These are phyloP conservation scores for Rhyacichthys aspro DNA, from an alignment of 2,797 vertebrate genomes.

Conservation along the genomic window DNA sequence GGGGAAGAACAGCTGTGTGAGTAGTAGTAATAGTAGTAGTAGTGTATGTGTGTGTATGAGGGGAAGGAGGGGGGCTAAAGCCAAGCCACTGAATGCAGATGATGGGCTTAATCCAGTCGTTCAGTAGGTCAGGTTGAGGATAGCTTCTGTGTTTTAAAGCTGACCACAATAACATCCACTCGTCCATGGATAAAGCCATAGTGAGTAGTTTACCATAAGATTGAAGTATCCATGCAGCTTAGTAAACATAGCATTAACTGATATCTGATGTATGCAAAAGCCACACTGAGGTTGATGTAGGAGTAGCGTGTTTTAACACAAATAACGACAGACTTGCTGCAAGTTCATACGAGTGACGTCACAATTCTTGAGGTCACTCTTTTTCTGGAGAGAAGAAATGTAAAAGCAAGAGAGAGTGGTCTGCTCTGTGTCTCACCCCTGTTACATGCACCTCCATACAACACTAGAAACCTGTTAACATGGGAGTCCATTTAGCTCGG, in stretches of 20 bases:
- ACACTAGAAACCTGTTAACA: slow-evolving; percentile 66
- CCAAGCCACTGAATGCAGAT: slow-evolving; percentile 58
- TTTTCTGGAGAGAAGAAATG: no score
- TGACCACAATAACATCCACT: slow-evolving; percentile 19
- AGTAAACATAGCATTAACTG: no score
- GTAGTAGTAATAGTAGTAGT: slow-evolving; percentile 6
- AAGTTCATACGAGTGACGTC: not conserved
- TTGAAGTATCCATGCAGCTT: no score
- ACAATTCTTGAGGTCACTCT: no score
- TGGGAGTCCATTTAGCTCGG: slow-evolving; percentile 66
- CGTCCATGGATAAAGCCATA: not conserved
- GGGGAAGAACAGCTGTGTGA: slow-evolving; percentile 63
- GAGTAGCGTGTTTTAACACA: no score
- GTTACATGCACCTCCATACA: slow-evolving; percentile 46
- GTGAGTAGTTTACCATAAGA: no score
- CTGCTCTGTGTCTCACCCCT: slow-evolving; percentile 58
- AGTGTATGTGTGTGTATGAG: slow-evolving; percentile 16
- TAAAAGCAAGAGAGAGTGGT: slow-evolving; percentile 15
- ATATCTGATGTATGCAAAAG: no score
- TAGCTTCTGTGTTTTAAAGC: slow-evolving; percentile 43
- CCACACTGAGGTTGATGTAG: no score
- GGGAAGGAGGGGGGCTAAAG: slow-evolving; percentile 49
- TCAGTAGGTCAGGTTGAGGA: slow-evolving; percentile 72
- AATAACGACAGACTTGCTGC: not conserved
- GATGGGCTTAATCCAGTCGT: slow-evolving; percentile 72